A percentile compares a stretch with the other conserved stretches of the same genome.
These are phyloP conservation scores for Lasioglossum malachurum DNA, from an alignment of 2,888 invertebrate species.

Conservation along the genomic window DNA sequence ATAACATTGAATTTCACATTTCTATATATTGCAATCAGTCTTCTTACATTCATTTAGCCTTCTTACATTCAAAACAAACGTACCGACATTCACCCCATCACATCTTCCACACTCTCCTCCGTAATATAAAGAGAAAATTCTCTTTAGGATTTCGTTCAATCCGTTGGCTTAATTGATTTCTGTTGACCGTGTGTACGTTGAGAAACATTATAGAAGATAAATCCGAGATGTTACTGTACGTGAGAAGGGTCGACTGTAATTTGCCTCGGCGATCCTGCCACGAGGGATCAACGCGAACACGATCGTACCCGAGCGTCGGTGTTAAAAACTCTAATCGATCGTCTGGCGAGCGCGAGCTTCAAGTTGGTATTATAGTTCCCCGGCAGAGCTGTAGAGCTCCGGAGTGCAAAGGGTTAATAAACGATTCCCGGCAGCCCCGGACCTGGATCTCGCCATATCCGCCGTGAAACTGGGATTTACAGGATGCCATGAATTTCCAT, in stretches of 20 bases:
- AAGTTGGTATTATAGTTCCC: background rate
- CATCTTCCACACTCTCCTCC: too few species aligned
- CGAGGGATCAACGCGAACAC: background rate
- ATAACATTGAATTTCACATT: too few species aligned
- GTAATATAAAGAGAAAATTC: too few species aligned
- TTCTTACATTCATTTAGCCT: too few species aligned
- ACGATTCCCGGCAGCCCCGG: background rate
- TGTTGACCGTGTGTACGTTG: background rate
- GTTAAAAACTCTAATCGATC: background rate
- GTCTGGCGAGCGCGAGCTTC: background rate
- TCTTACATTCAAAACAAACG: too few species aligned
- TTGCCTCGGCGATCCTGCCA: background rate
- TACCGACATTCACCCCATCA: too few species aligned
- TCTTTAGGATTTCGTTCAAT: too few species aligned
- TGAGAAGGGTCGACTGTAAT: background rate
- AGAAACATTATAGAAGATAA: too few species aligned
- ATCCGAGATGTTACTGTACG: too few species aligned
- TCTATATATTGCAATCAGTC: too few species aligned
- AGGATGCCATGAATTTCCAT: constrained; percentile 50
- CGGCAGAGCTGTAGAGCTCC: background rate
- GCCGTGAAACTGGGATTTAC: constrained; percentile 48
- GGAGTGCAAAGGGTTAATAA: constrained; percentile 1
- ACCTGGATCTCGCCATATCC: constrained; percentile 12
- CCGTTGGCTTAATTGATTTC: too few species aligned
- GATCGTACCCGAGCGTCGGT: background rate